Base-by-base conservation (phyloP, 35 echinoderm and acorn worm genomes). In the Ptychodera flava region DNA sequence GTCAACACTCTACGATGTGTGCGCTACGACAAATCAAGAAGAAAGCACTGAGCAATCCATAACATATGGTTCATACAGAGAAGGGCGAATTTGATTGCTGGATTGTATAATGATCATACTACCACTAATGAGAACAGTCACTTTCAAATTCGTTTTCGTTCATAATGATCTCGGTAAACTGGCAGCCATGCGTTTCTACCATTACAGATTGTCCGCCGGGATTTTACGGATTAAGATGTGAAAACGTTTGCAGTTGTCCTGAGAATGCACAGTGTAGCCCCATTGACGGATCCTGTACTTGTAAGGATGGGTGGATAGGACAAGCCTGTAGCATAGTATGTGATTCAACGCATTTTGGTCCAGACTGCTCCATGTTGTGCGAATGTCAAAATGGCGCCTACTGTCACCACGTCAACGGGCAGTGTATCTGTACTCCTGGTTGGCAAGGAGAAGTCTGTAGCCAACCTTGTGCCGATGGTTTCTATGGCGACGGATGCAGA, bases 221-320 rank as follows among this genome's bases (percentile, higher is more conserved):
- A 12, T 64, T 12, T 22, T 64, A 64, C 22, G 92, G 92, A 79
- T 1, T 33, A 16, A 36, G 88, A 29, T 99, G 96, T 52, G 77
- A 33, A 16, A 33, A 89, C 0, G 77, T 29, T 0, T 99, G 96
- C n/a, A 16, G 30, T 12, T 99, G 96, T 32, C 84, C 88, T 34
- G 92, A 99, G 84, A 92, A 85, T 36, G 92, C 64, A 0, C 29
- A 0, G 1, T 98, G 95, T 87, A 85, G 92, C 22, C 45, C 45
- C 45, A 64, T 22, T 64, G 45, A 64, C 45, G 45, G 45, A 6
- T 12, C 45, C 45, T 64, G 45, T 64, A 6, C 22, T 6, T 64
- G 45, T 22, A 22, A 64, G 6, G 6, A 6, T 64, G 45, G 45
- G 6, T 64, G 45, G 45, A 6, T 12, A 12, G 45, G 45, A 64